These are phyloP conservation scores for Perca schrenkii DNA, from an alignment of 2,113 vertebrate genomes.

Conservation along the genomic window DNA sequence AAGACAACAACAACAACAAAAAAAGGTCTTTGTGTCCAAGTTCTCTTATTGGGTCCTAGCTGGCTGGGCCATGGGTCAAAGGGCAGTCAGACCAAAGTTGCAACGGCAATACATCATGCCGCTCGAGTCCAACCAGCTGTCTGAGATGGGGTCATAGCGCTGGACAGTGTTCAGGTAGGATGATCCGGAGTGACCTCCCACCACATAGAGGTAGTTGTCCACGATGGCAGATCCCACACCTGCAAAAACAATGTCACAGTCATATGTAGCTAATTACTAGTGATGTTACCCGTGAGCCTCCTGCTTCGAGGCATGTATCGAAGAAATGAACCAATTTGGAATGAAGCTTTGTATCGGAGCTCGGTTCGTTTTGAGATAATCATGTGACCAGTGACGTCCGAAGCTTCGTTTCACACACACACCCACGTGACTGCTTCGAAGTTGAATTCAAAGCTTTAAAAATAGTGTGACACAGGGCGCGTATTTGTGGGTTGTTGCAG, in stretches of 20 bases:
- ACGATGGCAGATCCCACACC: conserved; percentile 96
- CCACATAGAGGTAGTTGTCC: conserved; percentile 97
- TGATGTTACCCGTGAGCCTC: no score
- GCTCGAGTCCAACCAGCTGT: conserved; percentile 95
- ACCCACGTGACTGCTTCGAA: no score
- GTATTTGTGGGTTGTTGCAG: no score
- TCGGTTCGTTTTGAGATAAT: no score
- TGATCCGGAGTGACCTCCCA: conserved; percentile 97
- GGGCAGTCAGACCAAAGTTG: conserved; percentile 97
- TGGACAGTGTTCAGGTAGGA: conserved; percentile 98
- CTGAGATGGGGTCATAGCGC: conserved; percentile 94
- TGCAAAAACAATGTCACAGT: conserved; percentile 55
- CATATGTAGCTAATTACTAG: background rate
- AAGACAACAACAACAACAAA: conserved; percentile 66
- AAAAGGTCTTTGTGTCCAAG: conserved; percentile 64
- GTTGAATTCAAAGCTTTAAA: no score
- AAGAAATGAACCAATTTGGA: no score
- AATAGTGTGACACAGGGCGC: no score
- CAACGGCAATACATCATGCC: conserved; percentile 98
- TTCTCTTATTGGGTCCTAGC: conserved; percentile 64
- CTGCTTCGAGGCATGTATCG: no score
- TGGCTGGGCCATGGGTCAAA: conserved; percentile 86
- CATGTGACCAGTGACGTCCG: no score
- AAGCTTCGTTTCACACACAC: no score
- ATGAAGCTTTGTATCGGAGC: no score